Evolutionary conservation across 2,797 vertebrate genomes (phyloP), one percentile per base, ranked within the genome.

Genomic region (Thaleichthys pacificus): DNA sequence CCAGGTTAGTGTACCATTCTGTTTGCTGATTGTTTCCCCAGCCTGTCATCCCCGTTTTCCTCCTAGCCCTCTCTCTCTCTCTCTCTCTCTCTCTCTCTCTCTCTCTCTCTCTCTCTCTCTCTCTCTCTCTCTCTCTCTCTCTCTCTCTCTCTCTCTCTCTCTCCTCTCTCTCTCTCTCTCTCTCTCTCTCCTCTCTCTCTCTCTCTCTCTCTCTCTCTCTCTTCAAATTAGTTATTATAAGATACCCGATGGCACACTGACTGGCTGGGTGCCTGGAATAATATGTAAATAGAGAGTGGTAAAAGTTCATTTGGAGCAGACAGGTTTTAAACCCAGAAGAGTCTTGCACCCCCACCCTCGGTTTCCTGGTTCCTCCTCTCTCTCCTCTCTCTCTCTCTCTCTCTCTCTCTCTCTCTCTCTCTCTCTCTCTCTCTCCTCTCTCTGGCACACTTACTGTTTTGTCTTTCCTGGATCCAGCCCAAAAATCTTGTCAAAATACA

Each of bases 401-500:
- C 51, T 19, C 57, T 5, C 61, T 35, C 49, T 4, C 51, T 12
- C n/a, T 12, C 38, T 11, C 28, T 57, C 58, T 35, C 32, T 35
- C 32, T 35, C 32, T 35, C 6, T 35, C 11, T 30, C 21, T 11
- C 58, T 74, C 76, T 58, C 24, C 26, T 56, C 38, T 69, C 42
- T 71, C 74, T 77, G 57, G 77, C 73, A 77, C 21, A 65, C 21
- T 72, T 76, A 78, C 11, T 32, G n/a, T 28, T 49, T 69, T 82
- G 68, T 80, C 76, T 71, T 89, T 85, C 84, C 91, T 91, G 88
- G 89, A 92, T 89, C 78, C 82, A 80, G 91, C 90, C 85, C 88
- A 88, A 94, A 94, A 86, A 86, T 90, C 86, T 75, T 92, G 87
- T 91, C 90, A 82, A 92, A 93, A 91, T 89, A 88, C 88, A 93